These are phyloP conservation scores for Anisognathus igniventris DNA, from an alignment of 2,797 vertebrate genomes.

Conservation along the genomic window DNA sequence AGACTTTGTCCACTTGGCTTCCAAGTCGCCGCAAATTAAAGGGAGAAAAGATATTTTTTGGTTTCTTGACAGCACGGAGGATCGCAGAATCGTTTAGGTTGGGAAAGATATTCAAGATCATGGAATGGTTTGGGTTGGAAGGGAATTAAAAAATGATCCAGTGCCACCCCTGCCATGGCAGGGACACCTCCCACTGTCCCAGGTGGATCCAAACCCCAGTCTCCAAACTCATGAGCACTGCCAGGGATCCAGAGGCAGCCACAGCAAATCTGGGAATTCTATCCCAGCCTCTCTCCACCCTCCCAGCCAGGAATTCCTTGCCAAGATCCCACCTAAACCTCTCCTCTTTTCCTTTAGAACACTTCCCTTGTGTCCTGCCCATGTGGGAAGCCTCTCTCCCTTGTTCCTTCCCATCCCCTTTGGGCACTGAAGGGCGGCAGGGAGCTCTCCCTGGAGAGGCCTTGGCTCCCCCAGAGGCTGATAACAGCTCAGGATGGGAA, in stretches of 20 bases:
- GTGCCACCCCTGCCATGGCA: neutral
- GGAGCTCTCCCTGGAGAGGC: neutral
- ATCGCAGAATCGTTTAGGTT: accelerated
- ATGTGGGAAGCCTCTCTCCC: accelerated
- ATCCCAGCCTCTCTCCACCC: neutral
- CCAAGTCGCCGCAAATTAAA: neutral
- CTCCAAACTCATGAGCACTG: accelerated
- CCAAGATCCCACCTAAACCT: neutral
- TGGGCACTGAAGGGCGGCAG: accelerated
- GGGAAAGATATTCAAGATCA: neutral
- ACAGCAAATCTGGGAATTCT: neutral
- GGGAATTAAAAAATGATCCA: neutral
- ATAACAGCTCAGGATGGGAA: neutral
- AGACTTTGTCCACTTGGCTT: neutral
- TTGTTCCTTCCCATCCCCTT: accelerated
- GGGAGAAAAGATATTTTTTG: neutral
- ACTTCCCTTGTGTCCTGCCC: accelerated
- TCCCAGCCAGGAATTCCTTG: accelerated
- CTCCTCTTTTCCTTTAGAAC: neutral
- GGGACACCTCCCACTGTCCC: accelerated
- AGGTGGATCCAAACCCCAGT: accelerated
- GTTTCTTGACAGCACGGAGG: neutral
- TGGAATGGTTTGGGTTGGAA: neutral
- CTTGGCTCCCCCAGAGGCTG: neutral
- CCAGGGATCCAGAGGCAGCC: neutral